phyloP scores from a whole-genome alignment of 2,797 vertebrate species.

The Mormyrus proboscirostris region DNA sequence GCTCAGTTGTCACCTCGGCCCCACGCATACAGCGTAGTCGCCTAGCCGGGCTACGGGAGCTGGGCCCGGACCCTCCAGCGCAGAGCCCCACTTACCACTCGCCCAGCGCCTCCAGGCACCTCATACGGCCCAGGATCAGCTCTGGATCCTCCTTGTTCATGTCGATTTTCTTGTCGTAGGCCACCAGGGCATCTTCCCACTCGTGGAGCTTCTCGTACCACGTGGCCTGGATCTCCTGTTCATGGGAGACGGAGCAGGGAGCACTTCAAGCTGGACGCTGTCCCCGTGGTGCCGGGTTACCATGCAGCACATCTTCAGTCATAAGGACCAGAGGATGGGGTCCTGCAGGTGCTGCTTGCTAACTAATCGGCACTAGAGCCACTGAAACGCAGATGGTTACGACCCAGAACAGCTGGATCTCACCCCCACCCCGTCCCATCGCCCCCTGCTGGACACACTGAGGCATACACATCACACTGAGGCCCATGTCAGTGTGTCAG shows the following conservation, averaged over 20 bases:
- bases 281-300: not conserved
- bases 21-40: not conserved
- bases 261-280: not conserved
- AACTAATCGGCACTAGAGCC: not conserved
- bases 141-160: constrained; percentile 96
- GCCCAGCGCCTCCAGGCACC: constrained; percentile 92
- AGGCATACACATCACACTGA: not conserved
- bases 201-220: constrained; percentile 99
- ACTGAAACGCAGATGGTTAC: not conserved
- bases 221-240: constrained; percentile 95
- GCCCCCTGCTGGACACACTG: not conserved
- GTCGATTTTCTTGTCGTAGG: constrained; percentile 97
- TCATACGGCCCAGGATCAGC: constrained; percentile 93
- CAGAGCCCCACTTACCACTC: constrained; percentile 75
- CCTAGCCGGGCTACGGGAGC: not conserved
- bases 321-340: not conserved
- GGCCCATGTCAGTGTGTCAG: not conserved
- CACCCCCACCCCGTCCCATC: not conserved
- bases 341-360: not conserved
- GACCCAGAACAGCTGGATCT: not conserved
- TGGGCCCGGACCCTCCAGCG: not conserved
- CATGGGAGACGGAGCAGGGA: not conserved
- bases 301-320: not conserved
- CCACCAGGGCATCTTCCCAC: constrained; percentile 93
- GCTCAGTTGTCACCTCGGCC: not conserved